These are phyloP conservation scores for Pachydiplax longipennis DNA, from an alignment of 2,888 invertebrate genomes.

Conservation along the genomic window DNA sequence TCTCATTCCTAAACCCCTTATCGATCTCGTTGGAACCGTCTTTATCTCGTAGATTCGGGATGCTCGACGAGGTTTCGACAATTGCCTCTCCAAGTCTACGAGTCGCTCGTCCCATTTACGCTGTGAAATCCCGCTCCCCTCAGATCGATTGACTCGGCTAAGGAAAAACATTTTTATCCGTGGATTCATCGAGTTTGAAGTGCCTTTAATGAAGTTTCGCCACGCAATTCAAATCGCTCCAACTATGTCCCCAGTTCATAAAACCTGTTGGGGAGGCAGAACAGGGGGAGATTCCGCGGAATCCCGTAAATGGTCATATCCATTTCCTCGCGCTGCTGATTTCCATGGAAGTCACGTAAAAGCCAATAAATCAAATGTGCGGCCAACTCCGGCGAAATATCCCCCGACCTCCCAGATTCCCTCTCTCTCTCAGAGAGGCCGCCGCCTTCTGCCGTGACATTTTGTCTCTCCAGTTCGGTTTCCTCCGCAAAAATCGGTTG, in stretches of 20 bases:
- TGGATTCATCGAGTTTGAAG: neutral
- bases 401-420: neutral
- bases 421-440: neutral
- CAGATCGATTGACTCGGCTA: neutral
- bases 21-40: too few relatives aligned
- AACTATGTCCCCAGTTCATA: neutral
- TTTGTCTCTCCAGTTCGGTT: neutral
- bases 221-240: neutral
- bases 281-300: neutral
- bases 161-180: neutral
- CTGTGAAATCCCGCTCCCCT: neutral
- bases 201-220: neutral
- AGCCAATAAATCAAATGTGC: constrained; percentile 8
- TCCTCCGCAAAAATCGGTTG: neutral
- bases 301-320: neutral
- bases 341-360: neutral
- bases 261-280: neutral
- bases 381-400: neutral
- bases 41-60: too few relatives aligned
- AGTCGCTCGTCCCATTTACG: neutral
- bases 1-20: too few relatives aligned
- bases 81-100: neutral
- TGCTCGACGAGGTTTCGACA: too few relatives aligned
- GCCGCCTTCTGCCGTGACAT: neutral
- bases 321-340: neutral